Percentiles rank a stretch among this genome's conserved stretches.
These are phyloP conservation scores for Trichogramma evanescens DNA, from an alignment of 2,888 invertebrate species.

Conservation along the genomic window DNA sequence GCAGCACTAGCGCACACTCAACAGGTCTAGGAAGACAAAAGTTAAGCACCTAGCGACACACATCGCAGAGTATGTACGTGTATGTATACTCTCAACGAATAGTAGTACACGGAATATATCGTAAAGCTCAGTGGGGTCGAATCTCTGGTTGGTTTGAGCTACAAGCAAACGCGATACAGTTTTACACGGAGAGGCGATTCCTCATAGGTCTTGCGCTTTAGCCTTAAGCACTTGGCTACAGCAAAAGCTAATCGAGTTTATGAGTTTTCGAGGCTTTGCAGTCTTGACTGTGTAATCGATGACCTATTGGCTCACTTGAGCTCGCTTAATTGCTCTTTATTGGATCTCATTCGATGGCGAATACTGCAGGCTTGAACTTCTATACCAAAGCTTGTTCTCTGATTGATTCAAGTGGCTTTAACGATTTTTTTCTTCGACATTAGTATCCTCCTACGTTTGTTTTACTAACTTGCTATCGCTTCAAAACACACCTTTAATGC, in stretches of 20 bases:
- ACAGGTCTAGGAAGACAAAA: constrained; percentile 21
- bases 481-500: no score
- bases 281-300: not conserved
- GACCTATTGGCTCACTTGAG: no score
- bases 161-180: constrained; percentile 18
- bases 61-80: no score
- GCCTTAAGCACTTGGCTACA: constrained; percentile 19
- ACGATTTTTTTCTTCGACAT: no score
- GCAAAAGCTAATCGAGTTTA: constrained; percentile 20
- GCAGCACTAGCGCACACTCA: constrained; percentile 1
- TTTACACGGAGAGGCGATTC: constrained; percentile 18
- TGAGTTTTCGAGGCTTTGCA: constrained; percentile 11
- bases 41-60: constrained; percentile 1
- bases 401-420: no score
- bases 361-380: no score
- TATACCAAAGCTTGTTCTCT: no score
- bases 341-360: no score
- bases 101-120: not conserved
- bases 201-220: constrained; percentile 7
- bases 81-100: no score
- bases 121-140: constrained; percentile 2
- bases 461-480: no score
- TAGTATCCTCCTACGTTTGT: no score
- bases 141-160: not conserved
- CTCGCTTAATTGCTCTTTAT: no score